Evolutionary conservation across 92 coral and sea anemone species (phyloP).

Genomic region (Phenganax subtilis): DNA sequence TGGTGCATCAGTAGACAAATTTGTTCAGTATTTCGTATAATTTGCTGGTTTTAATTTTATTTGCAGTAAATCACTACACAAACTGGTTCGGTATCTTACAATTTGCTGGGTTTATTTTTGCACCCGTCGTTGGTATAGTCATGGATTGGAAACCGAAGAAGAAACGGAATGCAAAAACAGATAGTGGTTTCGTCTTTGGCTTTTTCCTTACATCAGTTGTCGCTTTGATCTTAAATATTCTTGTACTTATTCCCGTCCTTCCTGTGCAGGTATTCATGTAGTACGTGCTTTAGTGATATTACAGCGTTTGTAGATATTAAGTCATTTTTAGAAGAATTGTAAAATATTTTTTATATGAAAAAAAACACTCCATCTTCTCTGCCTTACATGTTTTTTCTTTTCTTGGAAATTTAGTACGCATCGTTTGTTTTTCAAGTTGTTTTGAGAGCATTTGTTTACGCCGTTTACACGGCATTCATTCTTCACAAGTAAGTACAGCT

Average conservation of each 20-base stretch:
- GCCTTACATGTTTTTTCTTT: background rate
- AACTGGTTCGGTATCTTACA: conserved; percentile 38
- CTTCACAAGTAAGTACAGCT: conserved; percentile 34
- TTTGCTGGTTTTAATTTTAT: background rate
- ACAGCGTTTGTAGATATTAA: no score
- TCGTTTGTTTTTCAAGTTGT: conserved; percentile 38
- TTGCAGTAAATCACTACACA: conserved; percentile 29
- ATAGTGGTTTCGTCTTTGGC: conserved; percentile 31
- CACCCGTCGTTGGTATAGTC: conserved; percentile 32
- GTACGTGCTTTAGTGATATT: background rate
- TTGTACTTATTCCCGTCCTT: conserved; percentile 20
- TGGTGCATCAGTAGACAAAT: no score
- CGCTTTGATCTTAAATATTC: conserved; percentile 22
- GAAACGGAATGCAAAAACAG: conserved; percentile 5
- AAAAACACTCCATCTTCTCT: background rate
- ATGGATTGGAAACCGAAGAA: conserved; percentile 39
- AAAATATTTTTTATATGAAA: no score
- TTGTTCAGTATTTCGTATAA: no score
- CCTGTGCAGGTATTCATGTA: conserved; percentile 13
- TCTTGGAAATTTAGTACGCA: conserved; percentile 1
- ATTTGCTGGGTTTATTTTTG: conserved; percentile 30
- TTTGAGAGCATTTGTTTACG: conserved; percentile 17
- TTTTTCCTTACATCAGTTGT: conserved; percentile 20
- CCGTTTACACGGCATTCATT: conserved; percentile 28
- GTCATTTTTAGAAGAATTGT: no score